Conservation (phyloP, 2,797 vertebrate genomes). For the Emys orbicularis region DNA sequence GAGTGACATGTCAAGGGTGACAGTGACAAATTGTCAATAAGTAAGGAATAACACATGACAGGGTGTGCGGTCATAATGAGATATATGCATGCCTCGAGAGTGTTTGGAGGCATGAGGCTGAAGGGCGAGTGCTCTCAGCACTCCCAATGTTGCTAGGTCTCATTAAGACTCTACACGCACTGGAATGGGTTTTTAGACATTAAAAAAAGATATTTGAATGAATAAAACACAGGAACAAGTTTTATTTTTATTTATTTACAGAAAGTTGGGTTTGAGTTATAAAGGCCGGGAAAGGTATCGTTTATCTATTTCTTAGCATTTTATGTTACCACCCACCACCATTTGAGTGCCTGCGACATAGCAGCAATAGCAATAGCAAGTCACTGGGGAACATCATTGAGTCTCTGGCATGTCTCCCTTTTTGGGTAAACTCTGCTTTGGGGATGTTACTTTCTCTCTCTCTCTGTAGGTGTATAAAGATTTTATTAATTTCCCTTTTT, state of each 20-base stretch:
- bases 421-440: conserved; percentile 62
- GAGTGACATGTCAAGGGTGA: conserved; percentile 84
- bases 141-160: conserved; percentile 58
- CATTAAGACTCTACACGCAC: conserved; percentile 74
- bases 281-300: neutral
- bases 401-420: conserved; percentile 47
- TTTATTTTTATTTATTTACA: conserved; percentile 44
- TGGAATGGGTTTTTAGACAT: conserved; percentile 61
- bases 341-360: neutral
- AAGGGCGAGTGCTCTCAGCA: conserved; percentile 71
- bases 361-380: conserved; percentile 27
- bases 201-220: conserved; percentile 54
- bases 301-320: conserved; percentile 16
- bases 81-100: conserved; percentile 73
- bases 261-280: neutral
- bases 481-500: conserved; percentile 58
- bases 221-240: conserved; percentile 57
- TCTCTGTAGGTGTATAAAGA: conserved; percentile 57
- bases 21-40: conserved; percentile 89
- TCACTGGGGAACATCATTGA: conserved; percentile 52
- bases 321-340: neutral
- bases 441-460: conserved; percentile 35
- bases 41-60: conserved; percentile 83
- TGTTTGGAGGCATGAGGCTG: conserved; percentile 69
- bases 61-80: conserved; percentile 83